Conservation (phyloP, 2,797 vertebrate genomes). For the Acrossocheilus fasciatus region DNA sequence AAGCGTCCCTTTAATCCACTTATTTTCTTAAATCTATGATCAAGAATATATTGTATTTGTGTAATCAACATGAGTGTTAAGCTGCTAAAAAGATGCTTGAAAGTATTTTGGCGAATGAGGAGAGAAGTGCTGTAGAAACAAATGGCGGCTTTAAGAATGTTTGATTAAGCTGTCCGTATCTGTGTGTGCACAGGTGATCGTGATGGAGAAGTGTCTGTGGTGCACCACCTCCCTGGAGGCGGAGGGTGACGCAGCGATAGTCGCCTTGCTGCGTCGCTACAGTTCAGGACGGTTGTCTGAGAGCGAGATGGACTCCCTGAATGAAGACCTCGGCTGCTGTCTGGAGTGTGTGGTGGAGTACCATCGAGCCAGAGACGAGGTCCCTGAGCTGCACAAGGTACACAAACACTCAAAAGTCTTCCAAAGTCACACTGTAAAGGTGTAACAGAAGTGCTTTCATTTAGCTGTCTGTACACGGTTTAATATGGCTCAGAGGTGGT, state of each 20-base stretch:
- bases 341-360: slow-evolving; percentile 85
- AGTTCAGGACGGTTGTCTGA: slow-evolving; percentile 58
- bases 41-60: neutral
- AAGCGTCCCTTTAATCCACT: neutral
- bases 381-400: slow-evolving; percentile 81
- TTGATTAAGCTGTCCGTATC: neutral
- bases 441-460: neutral
- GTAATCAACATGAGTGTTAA: neutral
- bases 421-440: neutral
- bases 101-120: neutral
- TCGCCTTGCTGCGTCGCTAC: slow-evolving; percentile 75
- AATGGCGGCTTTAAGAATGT: neutral
- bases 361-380: slow-evolving; percentile 78
- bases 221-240: slow-evolving; percentile 72
- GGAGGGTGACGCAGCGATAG: slow-evolving; percentile 59
- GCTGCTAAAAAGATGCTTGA: neutral
- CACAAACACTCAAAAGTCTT: neutral
- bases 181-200: slow-evolving; percentile 25
- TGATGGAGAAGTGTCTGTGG: slow-evolving; percentile 86
- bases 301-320: slow-evolving; percentile 70
- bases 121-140: neutral
- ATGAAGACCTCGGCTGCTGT: slow-evolving; percentile 83
- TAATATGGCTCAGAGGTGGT: neutral
- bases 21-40: neutral
- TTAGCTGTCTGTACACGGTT: neutral